Percentiles rank a stretch among this genome's conserved stretches.
Evolutionary conservation across 2,113 vertebrate genomes (phyloP).

Genomic region (Narcine bancroftii): DNA sequence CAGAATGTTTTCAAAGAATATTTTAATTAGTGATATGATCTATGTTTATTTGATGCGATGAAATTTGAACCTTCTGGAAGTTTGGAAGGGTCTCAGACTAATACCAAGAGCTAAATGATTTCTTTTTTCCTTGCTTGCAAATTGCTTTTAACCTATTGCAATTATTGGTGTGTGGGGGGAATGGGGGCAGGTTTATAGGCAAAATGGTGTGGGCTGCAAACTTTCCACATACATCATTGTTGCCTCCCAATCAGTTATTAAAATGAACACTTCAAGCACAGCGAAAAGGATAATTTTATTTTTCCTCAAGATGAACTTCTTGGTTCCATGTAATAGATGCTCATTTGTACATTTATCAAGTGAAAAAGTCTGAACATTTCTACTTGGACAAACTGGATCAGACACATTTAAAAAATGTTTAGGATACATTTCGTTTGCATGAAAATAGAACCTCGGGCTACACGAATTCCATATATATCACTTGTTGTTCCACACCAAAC

Average conservation of each 20-base stretch:
- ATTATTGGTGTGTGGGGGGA: neutral
- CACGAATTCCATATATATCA: conserved; percentile 16
- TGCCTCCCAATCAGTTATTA: conserved; percentile 8
- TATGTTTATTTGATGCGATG: neutral
- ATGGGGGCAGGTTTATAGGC: neutral
- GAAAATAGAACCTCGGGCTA: conserved; percentile 16
- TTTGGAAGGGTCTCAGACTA: neutral
- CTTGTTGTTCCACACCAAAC: conserved; percentile 21
- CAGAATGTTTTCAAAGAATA: neutral
- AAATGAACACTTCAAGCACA: conserved; percentile 26
- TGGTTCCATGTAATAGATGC: conserved; percentile 1
- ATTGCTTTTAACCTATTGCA: conserved; percentile 8
- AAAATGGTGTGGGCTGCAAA: neutral
- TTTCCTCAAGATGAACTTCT: neutral
- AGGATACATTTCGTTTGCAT: conserved; percentile 24
- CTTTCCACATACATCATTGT: neutral
- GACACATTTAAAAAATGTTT: conserved; percentile 34
- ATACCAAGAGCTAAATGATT: neutral
- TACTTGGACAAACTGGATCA: conserved; percentile 28
- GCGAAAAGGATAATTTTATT: conserved; percentile 1
- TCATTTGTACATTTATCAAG: conserved; percentile 17
- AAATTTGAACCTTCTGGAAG: conserved; percentile 27
- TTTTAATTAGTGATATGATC: neutral
- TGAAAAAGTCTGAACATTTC: conserved; percentile 32
- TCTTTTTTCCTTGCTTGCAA: neutral